Evolutionary conservation across 1,140 invertebrate genomes (phyloP).

Genomic region (Danaus melanippus): DNA sequence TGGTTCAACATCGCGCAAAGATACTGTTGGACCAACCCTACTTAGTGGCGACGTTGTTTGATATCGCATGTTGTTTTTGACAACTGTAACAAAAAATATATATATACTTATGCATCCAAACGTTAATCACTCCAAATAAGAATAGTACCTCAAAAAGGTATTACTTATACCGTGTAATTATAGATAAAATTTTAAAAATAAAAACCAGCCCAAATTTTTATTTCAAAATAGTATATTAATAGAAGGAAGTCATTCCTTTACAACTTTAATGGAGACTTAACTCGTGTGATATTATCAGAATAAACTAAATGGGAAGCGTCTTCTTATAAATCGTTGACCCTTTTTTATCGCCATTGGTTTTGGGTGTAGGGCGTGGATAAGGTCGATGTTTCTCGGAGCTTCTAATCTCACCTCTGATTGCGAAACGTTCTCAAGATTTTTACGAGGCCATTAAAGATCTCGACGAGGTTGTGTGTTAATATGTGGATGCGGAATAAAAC

Average conservation of each 20-base stretch:
- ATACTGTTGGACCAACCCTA: slow-evolving; percentile 54
- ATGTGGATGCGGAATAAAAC: slow-evolving; percentile 29
- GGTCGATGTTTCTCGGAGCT: slow-evolving; percentile 22
- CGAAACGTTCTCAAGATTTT: slow-evolving; percentile 46
- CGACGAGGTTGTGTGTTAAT: slow-evolving; percentile 34
- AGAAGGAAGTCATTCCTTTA: no score
- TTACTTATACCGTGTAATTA: no score
- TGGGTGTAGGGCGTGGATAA: slow-evolving; percentile 11
- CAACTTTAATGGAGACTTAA: no score
- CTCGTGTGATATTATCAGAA: slow-evolving; percentile 23
- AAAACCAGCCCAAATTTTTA: slow-evolving; percentile 21
- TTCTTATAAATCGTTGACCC: slow-evolving; percentile 41
- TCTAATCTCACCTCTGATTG: slow-evolving; percentile 55
- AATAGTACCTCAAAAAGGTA: neutral
- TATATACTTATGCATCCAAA: no score
- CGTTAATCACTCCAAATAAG: neutral
- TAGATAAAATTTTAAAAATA: slow-evolving; percentile 12
- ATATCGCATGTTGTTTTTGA: slow-evolving; percentile 50
- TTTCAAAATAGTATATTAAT: slow-evolving; percentile 12
- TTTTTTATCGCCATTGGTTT: slow-evolving; percentile 31
- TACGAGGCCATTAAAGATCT: slow-evolving; percentile 40
- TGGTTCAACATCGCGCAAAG: slow-evolving; percentile 73
- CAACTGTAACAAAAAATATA: slow-evolving; percentile 42
- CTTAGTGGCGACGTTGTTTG: slow-evolving; percentile 49
- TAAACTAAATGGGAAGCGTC: slow-evolving; percentile 27